Evolutionary conservation across 1,140 invertebrate species (phyloP), one percentile per base, ranked within the genome.

Genomic region (Meloidogyne exigua): DNA sequence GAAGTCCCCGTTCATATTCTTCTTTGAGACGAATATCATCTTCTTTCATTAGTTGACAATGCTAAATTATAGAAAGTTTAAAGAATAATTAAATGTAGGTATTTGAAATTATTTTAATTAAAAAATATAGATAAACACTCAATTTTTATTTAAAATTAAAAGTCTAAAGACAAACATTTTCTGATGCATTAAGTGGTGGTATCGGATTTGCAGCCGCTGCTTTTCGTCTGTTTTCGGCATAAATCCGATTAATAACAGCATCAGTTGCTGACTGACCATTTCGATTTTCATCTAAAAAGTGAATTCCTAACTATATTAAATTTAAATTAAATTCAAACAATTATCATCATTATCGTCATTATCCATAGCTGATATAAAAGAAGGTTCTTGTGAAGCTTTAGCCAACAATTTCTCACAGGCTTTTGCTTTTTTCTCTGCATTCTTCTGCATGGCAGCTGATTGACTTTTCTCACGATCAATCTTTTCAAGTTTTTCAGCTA

Each of bases 211-310:
- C 63, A n/a, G 69, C 72, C 11, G 32, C 18, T 15, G 76, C 75
- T 39, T 44, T 78, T 66, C 68, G 63, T n/a, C 69, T 64, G 23
- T 78, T 78, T 44, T 78, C 76, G 7, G 76, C 75, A 69, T 78
- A 78, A 32, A 78, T 76, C n/a, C 67, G 62, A 28, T 78, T 68
- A 13, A 78, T 65, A 26, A 78, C 64, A 26, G 76, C 72, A 57
- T 78, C 76, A 10, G 68, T 62, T 13, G 57, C 26, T 21, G 72
- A 73, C 36, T 66, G 49, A 25, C 57, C 72, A 26, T 73, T 23
- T 12, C 36, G 11, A 25, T 26, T 65, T 15, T 73, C 72, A 28
- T 73, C 72, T 57, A n/a, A n/a, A 21, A 57, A 57, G 10, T n/a
- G 5, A 57, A 57, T 7, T 57, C 21, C 7, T n/a, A 1, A 32